Evolutionary conservation across 1,140 invertebrate genomes (phyloP).

Genomic region (Patella vulgata): DNA sequence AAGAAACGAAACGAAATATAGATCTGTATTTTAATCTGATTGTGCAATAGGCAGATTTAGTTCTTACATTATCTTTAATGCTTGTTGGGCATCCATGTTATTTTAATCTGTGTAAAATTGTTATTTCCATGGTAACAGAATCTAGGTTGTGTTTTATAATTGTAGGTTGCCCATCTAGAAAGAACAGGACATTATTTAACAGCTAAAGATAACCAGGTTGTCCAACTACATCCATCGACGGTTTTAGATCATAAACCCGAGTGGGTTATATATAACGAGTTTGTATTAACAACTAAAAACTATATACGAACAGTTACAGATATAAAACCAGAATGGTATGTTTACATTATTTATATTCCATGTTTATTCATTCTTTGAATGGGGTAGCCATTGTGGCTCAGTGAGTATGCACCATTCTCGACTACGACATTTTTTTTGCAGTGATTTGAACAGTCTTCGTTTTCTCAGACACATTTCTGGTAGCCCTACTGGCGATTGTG

Average conservation of each 20-base stretch:
- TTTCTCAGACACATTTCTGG: too few species aligned
- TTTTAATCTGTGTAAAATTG: too few species aligned
- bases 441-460: too few species aligned
- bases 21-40: too few species aligned
- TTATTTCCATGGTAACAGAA: too few species aligned
- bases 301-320: slow-evolving; percentile 99
- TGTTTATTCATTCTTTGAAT: neutral
- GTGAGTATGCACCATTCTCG: neutral
- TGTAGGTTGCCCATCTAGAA: slow-evolving; percentile 92
- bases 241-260: slow-evolving; percentile 99
- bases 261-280: slow-evolving; percentile 99
- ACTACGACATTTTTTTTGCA: neutral
- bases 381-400: neutral
- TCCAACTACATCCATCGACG: slow-evolving; percentile 98
- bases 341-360: slow-evolving; percentile 41
- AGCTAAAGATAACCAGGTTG: slow-evolving; percentile 98
- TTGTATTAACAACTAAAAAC: slow-evolving; percentile 99
- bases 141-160: too few species aligned
- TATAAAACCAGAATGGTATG: slow-evolving; percentile 91
- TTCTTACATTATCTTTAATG: too few species aligned
- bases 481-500: too few species aligned
- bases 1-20: too few species aligned
- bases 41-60: too few species aligned
- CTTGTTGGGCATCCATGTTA: too few species aligned
- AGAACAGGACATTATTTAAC: slow-evolving; percentile 97